These are phyloP conservation scores for Poeciliopsis paucimaculata DNA, from an alignment of 2,797 vertebrate genomes.

Conservation along the genomic window DNA sequence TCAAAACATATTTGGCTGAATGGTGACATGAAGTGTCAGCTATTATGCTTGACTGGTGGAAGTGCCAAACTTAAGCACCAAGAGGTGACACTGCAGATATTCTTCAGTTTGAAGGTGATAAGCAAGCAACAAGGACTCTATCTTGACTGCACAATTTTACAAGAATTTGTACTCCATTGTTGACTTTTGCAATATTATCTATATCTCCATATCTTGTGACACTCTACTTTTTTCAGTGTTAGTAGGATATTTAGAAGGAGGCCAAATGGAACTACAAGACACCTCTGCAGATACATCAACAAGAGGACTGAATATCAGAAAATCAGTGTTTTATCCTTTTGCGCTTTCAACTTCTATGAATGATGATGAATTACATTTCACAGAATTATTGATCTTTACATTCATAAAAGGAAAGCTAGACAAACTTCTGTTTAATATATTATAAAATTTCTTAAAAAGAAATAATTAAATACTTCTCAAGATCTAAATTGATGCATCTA, in stretches of 20 bases:
- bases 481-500: not conserved
- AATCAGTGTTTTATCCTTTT: not conserved
- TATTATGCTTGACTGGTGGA: not conserved
- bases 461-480: not conserved
- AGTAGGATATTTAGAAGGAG: not conserved
- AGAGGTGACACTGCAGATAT: not conserved
- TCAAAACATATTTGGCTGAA: not conserved
- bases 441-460: not conserved
- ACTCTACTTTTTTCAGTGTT: not conserved
- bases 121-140: not conserved
- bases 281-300: not conserved
- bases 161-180: no score
- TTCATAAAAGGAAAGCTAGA: not conserved
- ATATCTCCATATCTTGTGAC: not conserved
- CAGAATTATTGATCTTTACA: not conserved
- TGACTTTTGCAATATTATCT: not conserved
- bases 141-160: not conserved
- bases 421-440: not conserved
- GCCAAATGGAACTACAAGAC: not conserved
- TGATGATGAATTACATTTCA: not conserved
- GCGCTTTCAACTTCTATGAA: not conserved
- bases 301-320: not conserved
- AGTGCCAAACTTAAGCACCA: not conserved
- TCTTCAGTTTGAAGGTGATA: not conserved
- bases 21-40: not conserved